A percentile compares a stretch with the other conserved stretches of the same genome.
Evolutionary conservation across 2,797 vertebrate species (phyloP).

Genomic region (Garrulus glandarius): DNA sequence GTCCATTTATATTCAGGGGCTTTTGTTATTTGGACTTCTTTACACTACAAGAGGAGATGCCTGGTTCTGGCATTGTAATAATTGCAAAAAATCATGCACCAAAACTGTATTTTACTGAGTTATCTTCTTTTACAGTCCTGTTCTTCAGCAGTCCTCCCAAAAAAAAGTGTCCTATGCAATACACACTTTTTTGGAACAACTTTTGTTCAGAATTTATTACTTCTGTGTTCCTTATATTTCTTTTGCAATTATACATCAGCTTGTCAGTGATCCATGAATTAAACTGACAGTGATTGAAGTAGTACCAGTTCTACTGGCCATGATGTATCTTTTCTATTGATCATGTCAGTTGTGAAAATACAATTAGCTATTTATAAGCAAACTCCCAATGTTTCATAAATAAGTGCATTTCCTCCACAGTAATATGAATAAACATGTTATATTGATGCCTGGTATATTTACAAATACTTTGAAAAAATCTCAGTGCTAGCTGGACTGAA

Average conservation of each 20-base stretch:
- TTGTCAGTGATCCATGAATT: slow-evolving; percentile 45
- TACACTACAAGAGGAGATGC: neutral
- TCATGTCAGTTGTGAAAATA: slow-evolving; percentile 1
- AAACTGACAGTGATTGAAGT: slow-evolving; percentile 6
- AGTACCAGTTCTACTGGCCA: slow-evolving; percentile 17
- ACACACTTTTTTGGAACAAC: neutral
- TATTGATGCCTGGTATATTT: neutral
- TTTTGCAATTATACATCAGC: slow-evolving; percentile 12
- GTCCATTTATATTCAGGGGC: neutral
- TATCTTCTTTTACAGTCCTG: neutral
- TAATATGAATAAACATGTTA: neutral
- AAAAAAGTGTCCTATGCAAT: neutral
- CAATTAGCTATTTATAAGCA: slow-evolving; percentile 5
- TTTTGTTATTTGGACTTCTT: neutral
- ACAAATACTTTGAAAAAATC: neutral
- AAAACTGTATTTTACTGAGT: neutral
- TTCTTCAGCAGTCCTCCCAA: neutral
- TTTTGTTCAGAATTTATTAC: neutral
- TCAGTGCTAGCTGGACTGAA: neutral
- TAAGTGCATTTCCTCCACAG: neutral
- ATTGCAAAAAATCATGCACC: neutral
- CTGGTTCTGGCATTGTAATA: neutral
- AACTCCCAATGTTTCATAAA: neutral
- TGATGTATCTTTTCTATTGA: neutral
- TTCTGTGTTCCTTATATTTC: neutral